A percentile compares a stretch with the other conserved stretches of the same genome.
phyloP scores from a whole-genome alignment of 2,113 vertebrate species.

The Austrofundulus limnaeus region DNA sequence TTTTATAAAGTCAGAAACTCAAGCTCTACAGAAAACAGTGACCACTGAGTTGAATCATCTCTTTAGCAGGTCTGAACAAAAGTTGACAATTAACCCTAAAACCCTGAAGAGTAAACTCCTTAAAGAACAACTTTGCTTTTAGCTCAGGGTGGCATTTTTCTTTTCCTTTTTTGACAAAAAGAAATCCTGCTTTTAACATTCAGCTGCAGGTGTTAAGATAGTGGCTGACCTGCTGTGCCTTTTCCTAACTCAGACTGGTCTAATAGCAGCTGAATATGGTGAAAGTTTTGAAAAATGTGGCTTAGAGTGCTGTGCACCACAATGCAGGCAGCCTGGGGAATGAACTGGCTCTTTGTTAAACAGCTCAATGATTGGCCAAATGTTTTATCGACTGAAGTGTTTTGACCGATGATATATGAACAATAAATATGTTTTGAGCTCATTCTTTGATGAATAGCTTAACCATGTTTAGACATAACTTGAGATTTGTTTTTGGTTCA shows the following conservation, averaged over 20 bases:
- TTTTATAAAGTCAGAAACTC: no score
- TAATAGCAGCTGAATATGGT: conserved; percentile 44
- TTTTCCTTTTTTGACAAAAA: not conserved
- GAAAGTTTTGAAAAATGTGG: conserved; percentile 57
- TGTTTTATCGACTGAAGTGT: conserved; percentile 69
- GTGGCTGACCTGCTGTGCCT: conserved; percentile 22
- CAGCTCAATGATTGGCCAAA: conserved; percentile 48
- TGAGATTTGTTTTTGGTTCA: conserved; percentile 21
- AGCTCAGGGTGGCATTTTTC: no score
- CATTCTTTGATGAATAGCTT: conserved; percentile 55
- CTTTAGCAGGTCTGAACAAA: not conserved
- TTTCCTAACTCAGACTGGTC: conserved; percentile 22
- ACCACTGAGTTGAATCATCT: not conserved
- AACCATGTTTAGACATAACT: conserved; percentile 28
- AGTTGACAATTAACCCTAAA: not conserved
- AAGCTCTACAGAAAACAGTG: not conserved
- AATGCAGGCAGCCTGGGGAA: conserved; percentile 42
- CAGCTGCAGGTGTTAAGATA: conserved; percentile 16
- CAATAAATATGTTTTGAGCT: conserved; percentile 61
- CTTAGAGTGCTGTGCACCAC: conserved; percentile 41
- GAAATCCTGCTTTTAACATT: conserved; percentile 6
- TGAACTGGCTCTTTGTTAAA: conserved; percentile 54
- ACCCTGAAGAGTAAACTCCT: no score
- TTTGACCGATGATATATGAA: conserved; percentile 64
- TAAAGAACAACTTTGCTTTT: no score